Percentiles rank a stretch among this genome's conserved stretches.
phyloP scores from a whole-genome alignment of 2,888 invertebrate species.

The Ptychoptera contaminata region DNA sequence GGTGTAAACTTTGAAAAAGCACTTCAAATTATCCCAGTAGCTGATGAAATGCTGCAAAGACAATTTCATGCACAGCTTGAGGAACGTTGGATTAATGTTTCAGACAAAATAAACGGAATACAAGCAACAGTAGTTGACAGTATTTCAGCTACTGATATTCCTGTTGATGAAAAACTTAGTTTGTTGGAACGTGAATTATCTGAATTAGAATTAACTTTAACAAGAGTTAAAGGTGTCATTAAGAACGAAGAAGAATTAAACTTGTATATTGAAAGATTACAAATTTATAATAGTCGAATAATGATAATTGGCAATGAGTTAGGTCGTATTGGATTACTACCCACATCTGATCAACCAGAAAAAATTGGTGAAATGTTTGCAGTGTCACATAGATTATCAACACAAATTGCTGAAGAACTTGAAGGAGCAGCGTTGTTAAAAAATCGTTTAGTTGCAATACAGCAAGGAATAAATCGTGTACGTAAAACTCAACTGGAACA shows the following conservation, averaged over 20 bases:
- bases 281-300: conserved; percentile 59
- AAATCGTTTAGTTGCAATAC: conserved; percentile 56
- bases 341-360: conserved; percentile 55
- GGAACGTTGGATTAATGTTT: conserved; percentile 55
- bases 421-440: conserved; percentile 59
- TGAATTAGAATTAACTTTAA: conserved; percentile 52
- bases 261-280: conserved; percentile 63
- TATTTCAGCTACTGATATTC: conserved; percentile 55
- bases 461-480: conserved; percentile 51
- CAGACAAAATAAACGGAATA: conserved; percentile 45
- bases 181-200: conserved; percentile 61
- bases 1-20: conserved; percentile 60
- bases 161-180: conserved; percentile 56
- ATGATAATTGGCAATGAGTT: conserved; percentile 66
- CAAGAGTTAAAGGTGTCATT: conserved; percentile 59
- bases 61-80: conserved; percentile 64
- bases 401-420: conserved; percentile 58
- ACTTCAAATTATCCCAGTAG: conserved; percentile 60
- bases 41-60: conserved; percentile 68
- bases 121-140: conserved; percentile 51
- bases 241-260: conserved; percentile 71
- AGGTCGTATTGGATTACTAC: conserved; percentile 55
- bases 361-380: conserved; percentile 55
- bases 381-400: conserved; percentile 53
- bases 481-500: conserved; percentile 50